Percentiles rank a stretch among this genome's conserved stretches.
Evolutionary conservation across 2,888 invertebrate genomes (phyloP).

Genomic region (Eledona agricola): DNA sequence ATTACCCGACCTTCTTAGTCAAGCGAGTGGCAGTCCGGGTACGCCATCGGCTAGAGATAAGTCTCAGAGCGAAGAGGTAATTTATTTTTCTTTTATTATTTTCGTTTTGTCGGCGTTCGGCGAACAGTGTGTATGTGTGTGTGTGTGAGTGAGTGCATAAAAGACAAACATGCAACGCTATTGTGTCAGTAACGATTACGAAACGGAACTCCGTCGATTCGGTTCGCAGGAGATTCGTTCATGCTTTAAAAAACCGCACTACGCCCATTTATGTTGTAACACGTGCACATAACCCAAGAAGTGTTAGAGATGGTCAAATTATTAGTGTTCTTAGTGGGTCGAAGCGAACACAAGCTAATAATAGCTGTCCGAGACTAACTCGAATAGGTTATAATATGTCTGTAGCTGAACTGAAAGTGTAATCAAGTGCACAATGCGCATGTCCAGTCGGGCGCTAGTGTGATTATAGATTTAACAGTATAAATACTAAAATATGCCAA

Average conservation of each 20-base stretch:
- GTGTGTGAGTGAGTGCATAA: conserved; percentile 28
- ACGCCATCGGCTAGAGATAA: conserved; percentile 91
- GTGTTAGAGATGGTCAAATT: neutral
- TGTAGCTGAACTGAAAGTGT: no score
- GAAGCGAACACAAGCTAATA: no score
- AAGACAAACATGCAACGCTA: conserved; percentile 12
- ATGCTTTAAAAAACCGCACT: conserved; percentile 7
- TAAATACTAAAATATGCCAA: no score
- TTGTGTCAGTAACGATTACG: conserved; percentile 30
- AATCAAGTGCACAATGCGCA: no score
- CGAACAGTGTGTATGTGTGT: no score
- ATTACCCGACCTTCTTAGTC: conserved; percentile 93
- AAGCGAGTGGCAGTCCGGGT: conserved; percentile 80
- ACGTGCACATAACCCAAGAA: conserved; percentile 7
- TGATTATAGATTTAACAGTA: no score
- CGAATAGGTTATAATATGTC: no score
- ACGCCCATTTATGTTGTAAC: conserved; percentile 12
- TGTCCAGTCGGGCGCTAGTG: no score
- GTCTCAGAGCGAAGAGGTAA: conserved; percentile 94
- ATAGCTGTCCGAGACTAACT: no score
- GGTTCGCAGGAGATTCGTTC: conserved; percentile 2
- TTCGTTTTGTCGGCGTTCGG: no score
- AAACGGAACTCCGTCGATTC: conserved; percentile 1
- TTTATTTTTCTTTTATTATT: conserved; percentile 16
- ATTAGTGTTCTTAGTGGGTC: no score